Conservation (phyloP, 2,113 vertebrate genomes). For the Ageneiosus marmoratus region DNA sequence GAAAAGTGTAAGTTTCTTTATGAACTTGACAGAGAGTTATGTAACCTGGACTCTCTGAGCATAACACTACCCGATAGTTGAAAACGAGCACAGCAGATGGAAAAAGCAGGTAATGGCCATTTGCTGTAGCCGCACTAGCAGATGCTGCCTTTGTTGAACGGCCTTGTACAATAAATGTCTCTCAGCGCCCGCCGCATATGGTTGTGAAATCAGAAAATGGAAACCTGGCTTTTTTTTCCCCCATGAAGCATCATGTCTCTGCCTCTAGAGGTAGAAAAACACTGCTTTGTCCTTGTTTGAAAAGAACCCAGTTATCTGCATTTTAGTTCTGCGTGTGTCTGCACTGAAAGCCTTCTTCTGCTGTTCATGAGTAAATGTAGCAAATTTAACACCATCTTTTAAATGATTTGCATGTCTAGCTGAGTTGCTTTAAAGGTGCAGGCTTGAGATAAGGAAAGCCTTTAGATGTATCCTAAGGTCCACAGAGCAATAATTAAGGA, state of each 20-base stretch:
- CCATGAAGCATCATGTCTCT: constrained; percentile 27
- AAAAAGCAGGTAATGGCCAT: constrained; percentile 37
- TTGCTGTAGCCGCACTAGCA: constrained; percentile 17
- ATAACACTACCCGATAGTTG: constrained; percentile 34
- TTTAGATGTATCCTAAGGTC: not conserved
- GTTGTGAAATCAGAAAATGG: constrained; percentile 22
- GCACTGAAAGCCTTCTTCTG: constrained; percentile 24
- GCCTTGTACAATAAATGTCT: constrained; percentile 22
- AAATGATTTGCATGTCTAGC: not conserved
- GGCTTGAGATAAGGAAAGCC: constrained; percentile 11
- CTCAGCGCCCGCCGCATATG: not conserved
- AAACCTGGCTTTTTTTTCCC: not conserved
- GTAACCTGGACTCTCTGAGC: not conserved
- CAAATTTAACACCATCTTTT: constrained; percentile 4
- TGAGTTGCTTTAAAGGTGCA: not conserved
- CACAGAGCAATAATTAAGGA: not conserved
- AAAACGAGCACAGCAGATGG: constrained; percentile 20
- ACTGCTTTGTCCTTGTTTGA: constrained; percentile 29
- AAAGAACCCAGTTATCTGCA: constrained; percentile 13
- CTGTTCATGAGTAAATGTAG: not conserved
- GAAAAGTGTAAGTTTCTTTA: not conserved
- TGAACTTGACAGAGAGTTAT: not conserved
- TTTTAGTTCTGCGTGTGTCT: constrained; percentile 1
- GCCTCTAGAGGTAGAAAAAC: constrained; percentile 14
- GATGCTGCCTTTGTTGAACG: constrained; percentile 24